A percentile compares a stretch with the other conserved stretches of the same genome.
These are phyloP conservation scores for Tiliacea citrago DNA, from an alignment of 2,888 invertebrate genomes.

Conservation along the genomic window DNA sequence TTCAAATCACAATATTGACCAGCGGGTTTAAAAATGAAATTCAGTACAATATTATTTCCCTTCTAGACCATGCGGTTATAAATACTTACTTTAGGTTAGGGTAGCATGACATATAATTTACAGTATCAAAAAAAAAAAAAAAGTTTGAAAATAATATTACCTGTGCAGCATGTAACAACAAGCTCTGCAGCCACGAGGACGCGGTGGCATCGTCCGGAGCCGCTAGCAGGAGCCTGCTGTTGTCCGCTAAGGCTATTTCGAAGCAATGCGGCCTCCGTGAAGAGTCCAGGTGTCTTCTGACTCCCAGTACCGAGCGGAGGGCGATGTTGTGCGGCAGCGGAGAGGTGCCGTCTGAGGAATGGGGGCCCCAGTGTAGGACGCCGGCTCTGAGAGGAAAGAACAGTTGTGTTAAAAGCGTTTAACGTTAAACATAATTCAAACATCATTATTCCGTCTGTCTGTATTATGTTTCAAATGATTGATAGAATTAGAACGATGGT, in stretches of 20 bases:
- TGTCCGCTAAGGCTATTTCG: conserved; percentile 93
- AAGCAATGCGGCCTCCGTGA: conserved; percentile 96
- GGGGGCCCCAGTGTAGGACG: conserved; percentile 95
- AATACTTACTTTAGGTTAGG: too few relatives aligned
- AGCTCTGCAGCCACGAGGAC: conserved; percentile 96
- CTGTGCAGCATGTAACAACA: conserved; percentile 94
- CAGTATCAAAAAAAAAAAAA: neutral
- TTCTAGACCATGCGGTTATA: too few relatives aligned
- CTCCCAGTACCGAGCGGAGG: conserved; percentile 93
- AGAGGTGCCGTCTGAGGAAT: conserved; percentile 91
- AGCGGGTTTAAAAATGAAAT: too few relatives aligned
- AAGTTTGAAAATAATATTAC: conserved; percentile 61
- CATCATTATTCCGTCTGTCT: too few relatives aligned
- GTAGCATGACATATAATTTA: neutral
- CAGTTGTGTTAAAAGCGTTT: neutral
- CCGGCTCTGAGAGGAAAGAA: conserved; percentile 91
- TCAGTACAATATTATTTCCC: too few relatives aligned
- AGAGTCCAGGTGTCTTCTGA: conserved; percentile 92
- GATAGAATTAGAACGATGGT: too few relatives aligned
- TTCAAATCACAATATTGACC: too few relatives aligned
- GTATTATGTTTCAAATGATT: too few relatives aligned
- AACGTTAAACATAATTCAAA: too few relatives aligned
- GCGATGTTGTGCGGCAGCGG: conserved; percentile 88
- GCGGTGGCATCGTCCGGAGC: conserved; percentile 96
- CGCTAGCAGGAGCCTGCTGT: conserved; percentile 93